Evolutionary conservation across 1,140 invertebrate genomes (phyloP).

Genomic region (Portunus trituberculatus): DNA sequence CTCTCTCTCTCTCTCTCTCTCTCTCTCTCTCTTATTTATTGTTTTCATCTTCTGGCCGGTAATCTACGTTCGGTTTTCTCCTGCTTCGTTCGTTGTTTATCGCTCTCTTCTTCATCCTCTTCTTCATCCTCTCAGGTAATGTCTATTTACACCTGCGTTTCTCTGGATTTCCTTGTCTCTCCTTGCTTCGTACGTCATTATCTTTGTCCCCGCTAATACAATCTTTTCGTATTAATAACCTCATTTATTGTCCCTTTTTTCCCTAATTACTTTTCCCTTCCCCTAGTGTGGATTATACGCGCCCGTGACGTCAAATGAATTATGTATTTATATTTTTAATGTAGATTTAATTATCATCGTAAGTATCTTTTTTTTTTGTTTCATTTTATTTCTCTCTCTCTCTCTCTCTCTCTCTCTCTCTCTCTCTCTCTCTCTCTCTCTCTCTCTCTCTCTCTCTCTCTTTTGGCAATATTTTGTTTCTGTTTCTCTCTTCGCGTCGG

Average conservation of each 20-base stretch:
- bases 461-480: background rate
- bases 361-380: background rate
- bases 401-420: background rate
- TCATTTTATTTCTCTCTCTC: background rate
- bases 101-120: background rate
- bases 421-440: background rate
- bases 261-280: slow-evolving; percentile 12
- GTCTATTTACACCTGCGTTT: background rate
- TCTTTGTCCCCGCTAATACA: too few species aligned
- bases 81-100: background rate
- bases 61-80: background rate
- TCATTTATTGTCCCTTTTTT: background rate
- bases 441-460: background rate
- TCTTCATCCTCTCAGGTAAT: background rate
- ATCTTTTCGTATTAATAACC: background rate
- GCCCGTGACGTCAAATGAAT: background rate
- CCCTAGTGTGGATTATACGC: background rate
- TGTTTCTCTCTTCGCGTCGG: background rate
- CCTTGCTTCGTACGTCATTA: background rate
- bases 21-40: slow-evolving; percentile 23
- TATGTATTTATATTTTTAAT: background rate
- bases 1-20: slow-evolving; percentile 18
- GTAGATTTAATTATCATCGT: background rate
- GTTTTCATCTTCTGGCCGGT: background rate
- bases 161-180: background rate